phyloP scores from a whole-genome alignment of 2,113 vertebrate genomes.

The Leuciscus idus region DNA sequence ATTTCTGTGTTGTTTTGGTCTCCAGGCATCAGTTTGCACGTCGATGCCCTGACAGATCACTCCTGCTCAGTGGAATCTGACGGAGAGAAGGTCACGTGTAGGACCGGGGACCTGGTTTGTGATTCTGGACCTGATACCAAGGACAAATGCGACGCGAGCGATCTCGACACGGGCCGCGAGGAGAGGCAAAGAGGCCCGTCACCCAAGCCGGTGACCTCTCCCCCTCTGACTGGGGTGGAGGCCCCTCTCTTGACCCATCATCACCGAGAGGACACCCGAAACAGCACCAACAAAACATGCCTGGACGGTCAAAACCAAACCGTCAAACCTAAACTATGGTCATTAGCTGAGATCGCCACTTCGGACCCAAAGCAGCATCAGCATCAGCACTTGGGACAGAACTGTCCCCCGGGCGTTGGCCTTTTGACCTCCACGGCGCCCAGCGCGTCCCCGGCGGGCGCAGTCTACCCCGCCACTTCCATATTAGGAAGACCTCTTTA shows the following conservation, averaged over 20 bases:
- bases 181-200: slow-evolving; percentile 77
- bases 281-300: slow-evolving; percentile 78
- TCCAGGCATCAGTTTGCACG: slow-evolving; percentile 93
- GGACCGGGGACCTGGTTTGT: slow-evolving; percentile 79
- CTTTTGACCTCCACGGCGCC: slow-evolving; percentile 82
- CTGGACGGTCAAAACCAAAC: slow-evolving; percentile 80
- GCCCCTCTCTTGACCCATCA: slow-evolving; percentile 83
- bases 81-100: slow-evolving; percentile 86
- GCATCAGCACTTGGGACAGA: slow-evolving; percentile 44
- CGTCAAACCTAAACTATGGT: slow-evolving; percentile 95
- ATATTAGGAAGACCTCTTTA: slow-evolving; percentile 97
- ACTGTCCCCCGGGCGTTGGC: slow-evolving; percentile 75
- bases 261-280: slow-evolving; percentile 79
- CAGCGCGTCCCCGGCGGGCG: slow-evolving; percentile 79
- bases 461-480: slow-evolving; percentile 88
- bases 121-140: slow-evolving; percentile 82
- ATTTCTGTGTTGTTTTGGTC: not conserved
- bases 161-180: slow-evolving; percentile 74
- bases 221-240: slow-evolving; percentile 88
- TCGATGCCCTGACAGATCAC: slow-evolving; percentile 95
- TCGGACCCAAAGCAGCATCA: slow-evolving; percentile 92
- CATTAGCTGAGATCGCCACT: slow-evolving; percentile 97
- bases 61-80: slow-evolving; percentile 95
- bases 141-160: slow-evolving; percentile 83
- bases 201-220: slow-evolving; percentile 85